These are phyloP conservation scores for Melitaea athalia DNA, from an alignment of 2,888 invertebrate genomes.

Conservation along the genomic window DNA sequence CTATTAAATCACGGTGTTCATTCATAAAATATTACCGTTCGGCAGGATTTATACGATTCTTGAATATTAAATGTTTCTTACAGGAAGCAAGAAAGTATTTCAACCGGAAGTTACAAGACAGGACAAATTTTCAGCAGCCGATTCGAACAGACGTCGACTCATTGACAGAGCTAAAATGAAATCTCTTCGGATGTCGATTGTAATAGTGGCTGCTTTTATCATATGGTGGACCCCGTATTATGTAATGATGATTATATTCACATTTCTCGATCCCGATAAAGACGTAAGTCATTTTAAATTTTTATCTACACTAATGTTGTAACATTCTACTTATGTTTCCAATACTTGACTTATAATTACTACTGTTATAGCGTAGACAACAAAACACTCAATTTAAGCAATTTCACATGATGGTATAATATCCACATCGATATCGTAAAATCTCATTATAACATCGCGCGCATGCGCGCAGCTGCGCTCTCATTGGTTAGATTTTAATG, in stretches of 20 bases:
- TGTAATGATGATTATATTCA: conserved; percentile 90
- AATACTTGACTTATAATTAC: too few relatives aligned
- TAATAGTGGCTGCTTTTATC: conserved; percentile 90
- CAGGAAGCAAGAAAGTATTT: conserved; percentile 87
- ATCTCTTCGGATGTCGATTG: conserved; percentile 89
- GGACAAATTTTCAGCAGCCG: conserved; percentile 79
- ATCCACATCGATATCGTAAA: too few relatives aligned
- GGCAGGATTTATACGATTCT: neutral
- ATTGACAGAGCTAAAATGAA: conserved; percentile 90
- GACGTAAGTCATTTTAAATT: conserved; percentile 75
- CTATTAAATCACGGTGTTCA: too few relatives aligned
- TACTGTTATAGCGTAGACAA: too few relatives aligned
- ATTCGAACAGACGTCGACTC: conserved; percentile 85
- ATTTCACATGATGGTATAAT: too few relatives aligned
- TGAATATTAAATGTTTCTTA: conserved; percentile 45
- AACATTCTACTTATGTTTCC: too few relatives aligned
- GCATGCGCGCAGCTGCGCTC: too few relatives aligned
- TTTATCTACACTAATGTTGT: too few relatives aligned
- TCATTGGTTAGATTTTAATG: too few relatives aligned
- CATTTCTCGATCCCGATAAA: conserved; percentile 88
- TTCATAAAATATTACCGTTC: neutral
- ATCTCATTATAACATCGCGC: too few relatives aligned
- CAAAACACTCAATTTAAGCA: too few relatives aligned
- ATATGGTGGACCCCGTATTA: conserved; percentile 94
- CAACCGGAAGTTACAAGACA: conserved; percentile 77